Evolutionary conservation across 1,140 invertebrate genomes (phyloP), one percentile per base, ranked within the genome.

Genomic region (Drosophila setifemur): DNA sequence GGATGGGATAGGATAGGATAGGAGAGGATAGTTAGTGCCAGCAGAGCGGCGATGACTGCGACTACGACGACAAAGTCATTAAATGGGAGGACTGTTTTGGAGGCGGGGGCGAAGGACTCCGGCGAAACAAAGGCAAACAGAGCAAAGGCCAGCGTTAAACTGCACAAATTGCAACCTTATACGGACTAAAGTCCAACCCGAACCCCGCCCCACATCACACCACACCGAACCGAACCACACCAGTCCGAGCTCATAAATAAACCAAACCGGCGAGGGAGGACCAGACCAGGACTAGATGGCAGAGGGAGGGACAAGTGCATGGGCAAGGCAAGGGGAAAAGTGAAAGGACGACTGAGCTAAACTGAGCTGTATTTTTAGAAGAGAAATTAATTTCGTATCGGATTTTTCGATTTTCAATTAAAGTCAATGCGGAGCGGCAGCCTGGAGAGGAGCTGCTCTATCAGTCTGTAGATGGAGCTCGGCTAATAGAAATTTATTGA

Each of bases 341-440:
- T 71, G 74, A 78, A 77, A 78, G 58, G 21, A 12, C 11, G 12
- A 14, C 11, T 14, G 53, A 70, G 49, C 44, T 60, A 40, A 61
- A 48, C 47, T 47, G 44, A 54, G 50, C 68, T 86, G 81, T 86
- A 82, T 83, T 71, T 83, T 74, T 79, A 88, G 69, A 70, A 87
- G 64, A 83, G 76, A 87, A 88, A 88, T 88, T 88, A 88, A 88
- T 88, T 88, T 88, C 69, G 85, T 73, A 81, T 88, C 79, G 81
- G 76, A 88, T 88, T 85, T 83, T 88, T 85, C 75, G 76, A 88
- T 85, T 88, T 86, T 85, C 85, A 88, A 88, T 88, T 88, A 85
- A 88, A 88, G 72, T 77, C 75, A 73, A 88, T 83, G 81, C 64
- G 52, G 40, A 54, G 42, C 23, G 55, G 43, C 52, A 58, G 48